phyloP scores from a whole-genome alignment of 2,888 invertebrate species.

The Diarsia dahlii region DNA sequence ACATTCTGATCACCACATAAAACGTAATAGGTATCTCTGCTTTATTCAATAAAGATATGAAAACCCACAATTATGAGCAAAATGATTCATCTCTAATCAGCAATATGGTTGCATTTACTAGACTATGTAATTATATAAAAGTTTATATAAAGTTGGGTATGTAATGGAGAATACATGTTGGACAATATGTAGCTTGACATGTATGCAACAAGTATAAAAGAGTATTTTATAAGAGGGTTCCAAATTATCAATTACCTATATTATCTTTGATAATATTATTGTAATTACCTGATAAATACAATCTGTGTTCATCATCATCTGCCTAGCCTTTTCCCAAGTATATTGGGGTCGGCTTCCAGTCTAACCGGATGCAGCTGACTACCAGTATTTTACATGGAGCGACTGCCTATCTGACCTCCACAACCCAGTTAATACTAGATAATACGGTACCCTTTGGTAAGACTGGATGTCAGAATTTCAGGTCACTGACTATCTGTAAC shows the following conservation, averaged over 20 bases:
- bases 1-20: constrained; percentile 22
- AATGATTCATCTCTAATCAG: constrained; percentile 33
- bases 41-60: constrained; percentile 34
- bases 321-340: no score
- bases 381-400: no score
- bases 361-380: no score
- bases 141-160: constrained; percentile 14
- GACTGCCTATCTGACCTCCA: not conserved
- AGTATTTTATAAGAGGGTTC: not conserved
- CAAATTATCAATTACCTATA: not conserved
- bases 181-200: not conserved
- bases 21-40: constrained; percentile 2
- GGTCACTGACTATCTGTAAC: no score
- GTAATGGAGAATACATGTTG: not conserved
- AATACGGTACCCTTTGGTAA: not conserved
- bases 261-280: no score
- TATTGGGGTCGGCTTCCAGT: no score
- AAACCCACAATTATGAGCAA: constrained; percentile 28
- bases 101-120: constrained; percentile 25
- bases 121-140: constrained; percentile 23
- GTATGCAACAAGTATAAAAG: no score
- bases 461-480: not conserved
- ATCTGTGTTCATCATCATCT: no score
- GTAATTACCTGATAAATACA: no score
- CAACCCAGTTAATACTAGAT: not conserved